Conservation (phyloP, 2,113 vertebrate species). For the Platysternon megacephalum region DNA sequence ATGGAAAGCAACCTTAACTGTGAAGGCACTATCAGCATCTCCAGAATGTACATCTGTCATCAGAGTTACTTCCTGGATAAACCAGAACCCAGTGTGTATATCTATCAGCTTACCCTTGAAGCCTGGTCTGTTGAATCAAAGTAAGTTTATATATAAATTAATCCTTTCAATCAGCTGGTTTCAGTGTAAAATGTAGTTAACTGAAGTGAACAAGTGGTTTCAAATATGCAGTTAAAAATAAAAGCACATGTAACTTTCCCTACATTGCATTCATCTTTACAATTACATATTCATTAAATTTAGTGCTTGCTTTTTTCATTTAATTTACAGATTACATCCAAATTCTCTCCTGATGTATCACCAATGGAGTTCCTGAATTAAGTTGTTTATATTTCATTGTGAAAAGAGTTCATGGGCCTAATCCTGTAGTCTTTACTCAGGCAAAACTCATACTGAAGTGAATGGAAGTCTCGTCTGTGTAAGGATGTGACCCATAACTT, state of each 20-base stretch:
- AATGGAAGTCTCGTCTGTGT: background rate
- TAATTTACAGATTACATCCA: background rate
- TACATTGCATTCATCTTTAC: background rate
- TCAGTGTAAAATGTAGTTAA: background rate
- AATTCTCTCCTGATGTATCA: background rate
- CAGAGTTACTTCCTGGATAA: background rate
- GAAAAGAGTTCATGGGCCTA: background rate
- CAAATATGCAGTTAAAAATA: background rate
- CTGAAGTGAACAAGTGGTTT: background rate
- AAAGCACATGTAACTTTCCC: background rate
- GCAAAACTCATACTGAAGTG: background rate
- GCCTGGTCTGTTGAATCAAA: background rate
- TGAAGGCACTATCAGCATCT: background rate
- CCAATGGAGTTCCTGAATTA: background rate
- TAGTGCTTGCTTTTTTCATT: background rate
- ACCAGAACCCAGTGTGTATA: accelerated
- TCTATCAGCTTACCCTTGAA: background rate
- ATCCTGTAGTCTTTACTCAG: background rate
- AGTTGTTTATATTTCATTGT: background rate
- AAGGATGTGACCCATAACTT: background rate
- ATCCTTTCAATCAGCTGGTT: background rate
- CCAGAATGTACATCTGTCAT: background rate
- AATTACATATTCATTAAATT: background rate
- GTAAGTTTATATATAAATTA: background rate
- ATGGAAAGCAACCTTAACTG: background rate